Evolutionary conservation across 2,797 vertebrate species (phyloP).

Genomic region (Sebastes alutus): DNA sequence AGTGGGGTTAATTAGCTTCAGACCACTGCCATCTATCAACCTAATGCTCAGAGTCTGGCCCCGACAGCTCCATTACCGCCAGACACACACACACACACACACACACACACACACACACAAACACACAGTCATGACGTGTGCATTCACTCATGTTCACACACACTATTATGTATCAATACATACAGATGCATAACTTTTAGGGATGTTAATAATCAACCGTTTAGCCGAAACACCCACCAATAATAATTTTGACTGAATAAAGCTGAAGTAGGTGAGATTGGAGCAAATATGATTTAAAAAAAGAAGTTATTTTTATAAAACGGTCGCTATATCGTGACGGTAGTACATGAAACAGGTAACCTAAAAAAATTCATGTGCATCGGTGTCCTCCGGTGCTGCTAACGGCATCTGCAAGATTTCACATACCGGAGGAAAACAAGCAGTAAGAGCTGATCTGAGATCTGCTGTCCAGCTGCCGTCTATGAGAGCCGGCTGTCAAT

Average conservation of each 20-base stretch:
- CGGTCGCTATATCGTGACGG: too few species aligned
- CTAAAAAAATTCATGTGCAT: accelerated
- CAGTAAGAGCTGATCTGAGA: too few species aligned
- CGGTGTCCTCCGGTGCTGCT: too few species aligned
- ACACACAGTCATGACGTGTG: neutral
- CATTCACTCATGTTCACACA: neutral
- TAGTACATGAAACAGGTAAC: too few species aligned
- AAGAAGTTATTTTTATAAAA: too few species aligned
- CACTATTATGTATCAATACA: neutral
- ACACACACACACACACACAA: neutral
- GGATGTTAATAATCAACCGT: neutral
- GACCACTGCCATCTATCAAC: conserved; percentile 79
- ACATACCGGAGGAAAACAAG: too few species aligned
- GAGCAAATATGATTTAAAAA: too few species aligned
- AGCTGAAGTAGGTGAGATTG: too few species aligned
- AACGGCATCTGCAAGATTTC: too few species aligned
- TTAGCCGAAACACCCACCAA: neutral
- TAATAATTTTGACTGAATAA: neutral
- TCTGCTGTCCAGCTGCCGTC: too few species aligned
- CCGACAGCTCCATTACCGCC: conserved; percentile 75
- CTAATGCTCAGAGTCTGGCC: conserved; percentile 64
- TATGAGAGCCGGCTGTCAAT: too few species aligned
- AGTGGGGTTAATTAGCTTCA: conserved; percentile 81
- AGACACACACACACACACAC: conserved; percentile 21
- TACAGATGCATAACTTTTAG: neutral